Evolutionary conservation across 2,797 vertebrate species (phyloP).

Genomic region (Eptatretus atami): DNA sequence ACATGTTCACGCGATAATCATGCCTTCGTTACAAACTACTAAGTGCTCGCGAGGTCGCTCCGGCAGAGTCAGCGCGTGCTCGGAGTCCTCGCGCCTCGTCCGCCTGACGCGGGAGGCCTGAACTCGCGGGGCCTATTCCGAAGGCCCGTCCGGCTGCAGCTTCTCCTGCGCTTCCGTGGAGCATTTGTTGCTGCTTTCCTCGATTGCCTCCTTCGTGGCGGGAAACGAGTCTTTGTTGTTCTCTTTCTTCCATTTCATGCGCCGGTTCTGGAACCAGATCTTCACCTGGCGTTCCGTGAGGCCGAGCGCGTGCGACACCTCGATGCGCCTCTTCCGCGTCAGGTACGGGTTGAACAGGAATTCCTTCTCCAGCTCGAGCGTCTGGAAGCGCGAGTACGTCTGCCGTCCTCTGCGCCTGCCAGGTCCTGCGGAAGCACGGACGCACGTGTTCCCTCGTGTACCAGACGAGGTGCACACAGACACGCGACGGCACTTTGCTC

Average conservation of each 20-base stretch:
- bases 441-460: too few relatives aligned
- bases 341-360: constrained; percentile 42
- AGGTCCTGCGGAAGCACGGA: constrained; percentile 19
- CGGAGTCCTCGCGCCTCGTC: neutral
- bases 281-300: constrained; percentile 13
- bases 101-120: neutral
- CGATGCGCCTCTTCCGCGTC: constrained; percentile 34
- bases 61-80: neutral
- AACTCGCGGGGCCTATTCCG: neutral
- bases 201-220: constrained; percentile 17
- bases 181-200: constrained; percentile 14
- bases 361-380: constrained; percentile 34
- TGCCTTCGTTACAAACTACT: too few relatives aligned
- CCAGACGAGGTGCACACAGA: too few relatives aligned
- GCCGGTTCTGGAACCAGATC: constrained; percentile 40
- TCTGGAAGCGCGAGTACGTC: constrained; percentile 39
- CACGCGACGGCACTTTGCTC: too few relatives aligned
- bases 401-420: constrained; percentile 36
- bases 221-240: constrained; percentile 42
- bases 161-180: neutral
- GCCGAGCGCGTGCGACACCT: constrained; percentile 31
- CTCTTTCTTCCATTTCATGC: constrained; percentile 46
- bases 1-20: too few relatives aligned
- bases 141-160: neutral
- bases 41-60: neutral